Conservation (phyloP, 1,140 invertebrate species). For the Drosophila simulans region DNA sequence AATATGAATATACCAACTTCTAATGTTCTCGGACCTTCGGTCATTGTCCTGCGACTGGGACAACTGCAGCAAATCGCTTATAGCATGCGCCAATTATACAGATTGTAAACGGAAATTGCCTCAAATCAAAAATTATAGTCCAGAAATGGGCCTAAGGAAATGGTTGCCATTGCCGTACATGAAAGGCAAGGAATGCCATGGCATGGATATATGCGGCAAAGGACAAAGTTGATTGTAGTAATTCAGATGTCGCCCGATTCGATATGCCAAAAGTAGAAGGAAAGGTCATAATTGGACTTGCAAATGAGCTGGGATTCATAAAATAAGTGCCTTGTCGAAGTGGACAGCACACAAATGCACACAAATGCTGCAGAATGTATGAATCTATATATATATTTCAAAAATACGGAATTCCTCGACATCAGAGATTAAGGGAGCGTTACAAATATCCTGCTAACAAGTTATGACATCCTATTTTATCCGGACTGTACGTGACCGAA, state of each 20-base stretch:
- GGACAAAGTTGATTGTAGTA: slow-evolving; percentile 41
- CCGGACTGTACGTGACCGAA: slow-evolving; percentile 9
- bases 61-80: slow-evolving; percentile 53
- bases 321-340: background rate
- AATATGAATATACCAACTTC: slow-evolving; percentile 13
- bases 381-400: background rate
- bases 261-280: background rate
- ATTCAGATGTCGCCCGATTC: slow-evolving; percentile 36
- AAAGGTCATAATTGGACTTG: slow-evolving; percentile 17
- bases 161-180: slow-evolving; percentile 4
- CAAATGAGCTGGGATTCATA: slow-evolving; percentile 8
- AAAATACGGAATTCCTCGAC: background rate
- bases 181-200: slow-evolving; percentile 23
- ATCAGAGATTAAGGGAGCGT: background rate
- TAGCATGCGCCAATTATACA: slow-evolving; percentile 56
- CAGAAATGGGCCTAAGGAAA: slow-evolving; percentile 10
- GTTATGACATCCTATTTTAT: background rate
- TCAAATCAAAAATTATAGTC: slow-evolving; percentile 46
- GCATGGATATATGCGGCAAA: slow-evolving; percentile 22
- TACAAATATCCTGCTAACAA: background rate
- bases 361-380: no score
- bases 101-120: slow-evolving; percentile 56
- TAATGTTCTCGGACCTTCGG: slow-evolving; percentile 1
- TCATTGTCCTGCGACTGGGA: slow-evolving; percentile 46
- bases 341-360: background rate